Conservation (phyloP, 2,113 vertebrate species). For the Scolopax mira region DNA sequence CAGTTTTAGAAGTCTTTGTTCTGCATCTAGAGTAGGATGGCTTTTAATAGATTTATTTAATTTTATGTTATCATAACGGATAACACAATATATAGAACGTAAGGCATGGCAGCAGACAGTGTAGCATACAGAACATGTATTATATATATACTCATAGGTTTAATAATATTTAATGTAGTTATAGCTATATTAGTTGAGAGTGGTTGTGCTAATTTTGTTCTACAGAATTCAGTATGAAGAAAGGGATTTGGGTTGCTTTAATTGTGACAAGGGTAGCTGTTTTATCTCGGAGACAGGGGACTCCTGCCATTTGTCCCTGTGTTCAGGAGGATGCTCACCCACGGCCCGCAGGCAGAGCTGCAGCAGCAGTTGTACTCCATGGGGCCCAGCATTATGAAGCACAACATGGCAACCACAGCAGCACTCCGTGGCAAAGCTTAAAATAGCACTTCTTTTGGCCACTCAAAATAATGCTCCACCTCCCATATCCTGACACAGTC, state of each 20-base stretch:
- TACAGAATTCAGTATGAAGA: neutral
- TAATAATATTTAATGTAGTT: neutral
- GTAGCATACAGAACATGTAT: neutral
- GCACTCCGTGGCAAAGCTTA: slow-evolving; percentile 47
- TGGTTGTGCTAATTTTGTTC: neutral
- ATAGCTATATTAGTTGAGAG: neutral
- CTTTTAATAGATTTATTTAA: neutral
- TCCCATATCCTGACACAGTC: slow-evolving; percentile 7
- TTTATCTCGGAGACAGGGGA: neutral
- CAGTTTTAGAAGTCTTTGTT: neutral
- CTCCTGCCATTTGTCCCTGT: too few species aligned
- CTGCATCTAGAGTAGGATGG: neutral
- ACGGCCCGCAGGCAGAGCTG: neutral
- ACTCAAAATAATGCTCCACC: slow-evolving; percentile 45
- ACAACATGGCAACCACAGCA: slow-evolving; percentile 32
- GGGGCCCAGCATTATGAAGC: slow-evolving; percentile 8
- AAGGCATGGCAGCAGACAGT: neutral
- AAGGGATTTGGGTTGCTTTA: neutral
- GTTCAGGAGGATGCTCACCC: too few species aligned
- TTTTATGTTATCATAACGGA: neutral
- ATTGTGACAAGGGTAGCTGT: neutral
- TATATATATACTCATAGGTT: neutral
- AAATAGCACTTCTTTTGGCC: slow-evolving; percentile 41
- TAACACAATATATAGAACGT: neutral
- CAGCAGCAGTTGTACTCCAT: neutral